Base-by-base conservation (phyloP, 2,888 invertebrate species). In the Pyralis farinalis region DNA sequence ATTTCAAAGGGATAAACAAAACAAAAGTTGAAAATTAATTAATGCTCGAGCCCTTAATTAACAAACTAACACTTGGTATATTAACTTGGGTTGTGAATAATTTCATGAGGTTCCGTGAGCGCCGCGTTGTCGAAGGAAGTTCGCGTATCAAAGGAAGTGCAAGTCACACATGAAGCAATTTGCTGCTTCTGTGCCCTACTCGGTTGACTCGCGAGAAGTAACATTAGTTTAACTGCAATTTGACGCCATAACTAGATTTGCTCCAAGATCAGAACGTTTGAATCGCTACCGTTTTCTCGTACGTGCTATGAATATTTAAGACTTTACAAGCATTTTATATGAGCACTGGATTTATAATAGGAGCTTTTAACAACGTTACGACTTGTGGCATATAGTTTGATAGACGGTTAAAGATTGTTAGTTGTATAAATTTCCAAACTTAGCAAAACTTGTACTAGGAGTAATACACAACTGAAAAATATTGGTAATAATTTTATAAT, bases 101-200 rank as follows among this genome's bases (percentile, higher is more conserved):
- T 25, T 25, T 25, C 25, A 25, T 25, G 25, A 16, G 16, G 16
- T 16, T 25, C 7, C 25, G n/a, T n/a, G n/a, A 2, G 7, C 1
- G 25, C 7, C 7, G 25, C 25, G 7, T 25, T 25, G 25, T 8
- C 25, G 7, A 25, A 25, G 25, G 25, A 25, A 25, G 25, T 25
- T 25, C 25, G 25, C 25, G n/a, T 25, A 33, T 33, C 39, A 33
- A 25, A 25, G 33, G 33, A 39, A 33, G 33, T 28, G 39, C 39
- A 39, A 39, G 39, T 39, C 39, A 39, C 32, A 39, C 25, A 27
- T 20, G 39, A 27, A 10, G 39, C 27, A 28, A 33, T 33, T 39
- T 39, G 39, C 39, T 28, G 20, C 27, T 39, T 16, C 28, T 27
- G 12, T 33, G 39, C 39, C 28, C 27, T 20, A 10, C 31, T 3